These are phyloP conservation scores for Hoplodrina blanda DNA, from an alignment of 2,888 invertebrate genomes.

Conservation along the genomic window DNA sequence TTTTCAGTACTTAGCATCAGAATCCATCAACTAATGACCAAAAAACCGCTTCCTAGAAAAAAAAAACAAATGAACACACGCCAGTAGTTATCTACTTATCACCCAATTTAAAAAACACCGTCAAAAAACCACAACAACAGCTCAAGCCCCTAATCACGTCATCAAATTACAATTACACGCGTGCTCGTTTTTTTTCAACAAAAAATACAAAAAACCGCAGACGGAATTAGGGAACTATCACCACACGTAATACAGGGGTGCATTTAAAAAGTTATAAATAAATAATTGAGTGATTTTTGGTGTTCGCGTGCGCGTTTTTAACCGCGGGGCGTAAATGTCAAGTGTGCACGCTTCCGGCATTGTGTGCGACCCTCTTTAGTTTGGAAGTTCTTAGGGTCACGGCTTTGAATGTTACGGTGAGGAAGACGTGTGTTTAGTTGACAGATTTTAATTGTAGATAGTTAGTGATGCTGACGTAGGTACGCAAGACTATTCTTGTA, in stretches of 20 bases:
- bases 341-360: constrained; percentile 81
- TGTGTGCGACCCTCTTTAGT: constrained; percentile 77
- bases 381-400: constrained; percentile 60
- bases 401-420: constrained; percentile 24
- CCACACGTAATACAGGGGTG: constrained; percentile 64
- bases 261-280: constrained; percentile 83
- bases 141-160: constrained; percentile 62
- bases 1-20: no score
- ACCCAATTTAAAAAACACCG: constrained; percentile 7
- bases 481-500: not conserved
- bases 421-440: constrained; percentile 18
- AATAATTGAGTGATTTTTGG: constrained; percentile 83
- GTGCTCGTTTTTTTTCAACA: constrained; percentile 51
- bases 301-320: constrained; percentile 82
- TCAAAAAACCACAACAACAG: constrained; percentile 34
- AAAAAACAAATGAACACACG: constrained; percentile 5
- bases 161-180: constrained; percentile 67
- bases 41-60: no score
- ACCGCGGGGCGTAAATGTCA: constrained; percentile 79
- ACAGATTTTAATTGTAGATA: constrained; percentile 8
- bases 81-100: constrained; percentile 3
- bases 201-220: constrained; percentile 66
- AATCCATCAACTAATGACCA: no score
- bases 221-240: constrained; percentile 8
- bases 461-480: not conserved